Percentiles rank a stretch among this genome's conserved stretches.
phyloP scores from a whole-genome alignment of 64 coral and sea anemone genomes.

The Montipora sp. region DNA sequence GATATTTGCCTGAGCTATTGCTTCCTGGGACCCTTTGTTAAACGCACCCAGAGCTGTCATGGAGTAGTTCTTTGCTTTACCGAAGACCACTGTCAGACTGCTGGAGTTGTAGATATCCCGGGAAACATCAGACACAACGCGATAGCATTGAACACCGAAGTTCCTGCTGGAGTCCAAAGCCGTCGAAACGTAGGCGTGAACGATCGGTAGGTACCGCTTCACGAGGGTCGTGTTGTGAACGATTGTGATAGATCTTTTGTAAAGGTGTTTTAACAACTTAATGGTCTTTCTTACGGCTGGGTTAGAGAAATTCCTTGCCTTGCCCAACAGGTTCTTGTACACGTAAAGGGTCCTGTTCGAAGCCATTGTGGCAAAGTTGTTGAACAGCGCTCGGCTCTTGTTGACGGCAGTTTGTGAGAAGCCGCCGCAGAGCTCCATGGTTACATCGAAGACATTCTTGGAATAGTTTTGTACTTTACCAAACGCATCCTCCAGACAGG shows the following conservation, averaged over 20 bases:
- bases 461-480: conserved; percentile 49
- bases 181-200: conserved; percentile 39
- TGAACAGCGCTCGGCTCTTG: conserved; percentile 58
- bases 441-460: conserved; percentile 48
- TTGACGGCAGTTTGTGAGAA: conserved; percentile 32
- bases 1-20: conserved; percentile 36
- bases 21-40: conserved; percentile 63
- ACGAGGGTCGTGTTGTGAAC: conserved; percentile 65
- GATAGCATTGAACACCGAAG: conserved; percentile 52
- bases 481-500: conserved; percentile 41
- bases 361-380: conserved; percentile 21
- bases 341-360: conserved; percentile 49
- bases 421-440: conserved; percentile 57
- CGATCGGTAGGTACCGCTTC: conserved; percentile 35
- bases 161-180: conserved; percentile 46
- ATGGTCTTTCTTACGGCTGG: conserved; percentile 29
- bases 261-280: conserved; percentile 49
- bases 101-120: conserved; percentile 81
- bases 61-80: conserved; percentile 45
- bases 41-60: conserved; percentile 47
- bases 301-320: conserved; percentile 40
- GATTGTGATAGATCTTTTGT: conserved; percentile 32
- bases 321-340: conserved; percentile 14
- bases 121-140: conserved; percentile 50
- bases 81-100: conserved; percentile 39